These are phyloP conservation scores for Monochamus alternatus DNA, from an alignment of 2,888 invertebrate species.

Conservation along the genomic window DNA sequence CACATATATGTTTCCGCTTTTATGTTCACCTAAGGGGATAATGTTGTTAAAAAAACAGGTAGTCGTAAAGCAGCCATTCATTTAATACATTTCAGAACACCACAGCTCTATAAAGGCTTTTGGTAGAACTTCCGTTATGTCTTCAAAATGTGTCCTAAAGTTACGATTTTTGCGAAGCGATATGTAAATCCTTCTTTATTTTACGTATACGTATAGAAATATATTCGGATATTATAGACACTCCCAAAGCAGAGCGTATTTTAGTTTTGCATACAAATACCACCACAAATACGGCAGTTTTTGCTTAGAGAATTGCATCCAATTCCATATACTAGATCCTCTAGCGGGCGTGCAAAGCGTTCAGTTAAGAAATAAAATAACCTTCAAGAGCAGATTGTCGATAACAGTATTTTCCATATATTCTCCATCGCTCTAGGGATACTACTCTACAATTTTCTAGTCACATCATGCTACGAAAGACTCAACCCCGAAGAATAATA, in stretches of 20 bases:
- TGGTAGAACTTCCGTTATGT: too few species aligned
- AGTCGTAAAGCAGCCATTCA: background rate
- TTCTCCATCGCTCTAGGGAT: background rate
- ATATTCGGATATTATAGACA: background rate
- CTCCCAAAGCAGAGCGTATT: too few species aligned
- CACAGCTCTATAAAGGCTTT: too few species aligned
- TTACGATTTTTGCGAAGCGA: too few species aligned
- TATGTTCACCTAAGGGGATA: constrained; percentile 7
- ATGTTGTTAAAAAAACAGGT: constrained; percentile 2
- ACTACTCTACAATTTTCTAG: background rate
- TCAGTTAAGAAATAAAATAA: background rate
- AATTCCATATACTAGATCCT: background rate
- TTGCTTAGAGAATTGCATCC: constrained; percentile 1
- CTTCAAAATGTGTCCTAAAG: too few species aligned
- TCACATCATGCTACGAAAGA: background rate
- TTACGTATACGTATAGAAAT: too few species aligned
- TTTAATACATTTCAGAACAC: background rate
- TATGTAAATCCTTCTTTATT: background rate
- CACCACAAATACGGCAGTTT: background rate
- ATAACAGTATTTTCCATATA: constrained; percentile 9
- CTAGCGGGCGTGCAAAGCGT: background rate
- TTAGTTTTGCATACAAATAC: too few species aligned
- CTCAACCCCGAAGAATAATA: background rate
- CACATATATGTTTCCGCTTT: background rate
- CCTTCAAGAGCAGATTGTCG: constrained; percentile 2